Evolutionary conservation across 2,113 vertebrate species (phyloP), one percentile per base, ranked within the genome.

Genomic region (Malaclemys terrapin): DNA sequence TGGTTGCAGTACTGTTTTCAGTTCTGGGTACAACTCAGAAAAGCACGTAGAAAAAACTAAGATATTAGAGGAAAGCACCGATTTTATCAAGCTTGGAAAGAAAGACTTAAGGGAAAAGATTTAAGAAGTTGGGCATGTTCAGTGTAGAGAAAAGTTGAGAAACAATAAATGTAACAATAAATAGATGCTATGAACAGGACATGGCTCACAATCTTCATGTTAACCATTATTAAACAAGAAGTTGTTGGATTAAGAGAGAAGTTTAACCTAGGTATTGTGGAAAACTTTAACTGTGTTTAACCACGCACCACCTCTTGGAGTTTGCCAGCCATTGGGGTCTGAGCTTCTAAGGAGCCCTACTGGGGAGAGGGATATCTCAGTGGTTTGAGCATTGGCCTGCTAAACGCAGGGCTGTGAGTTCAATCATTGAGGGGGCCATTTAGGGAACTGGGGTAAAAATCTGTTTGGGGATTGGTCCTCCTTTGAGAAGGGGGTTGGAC

Each of bases 1-100:
- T 90, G 49, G 88, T 95, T 78, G 85, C 24, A 95, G 53, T 27
- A 90, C n/a, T 94, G 89, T 94, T 97, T 97, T 97, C 83, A 88
- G 62, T 92, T 93, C 72, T 45, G 84, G 69, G 80, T 94, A 85
- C 78, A 94, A 45, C 89, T 93, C 80, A 90, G 88, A 93, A 84
- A 80, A 53, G 45, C 35, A 89, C 45, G n/a, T 31, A 49, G n/a
- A 83, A 91, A 89, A 59, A 24, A 13, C 3, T 84, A 57, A 88
- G 87, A 93, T 92, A 94, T 59, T 85, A 31, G 59, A 87, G 4
- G 16, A 75, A 80, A 94, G 69, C 24, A 89, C 83, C 10, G 84
- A 31, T 90, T 90, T 93, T 91, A 93, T 93, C 47, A 88, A 88
- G 79, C 93, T 90, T 93, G 45, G 87, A 94, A 94, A 62, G 29